Evolutionary conservation across 2,113 vertebrate species (phyloP), one percentile per base, ranked within the genome.

Genomic region (Odontophorus gujanensis): DNA sequence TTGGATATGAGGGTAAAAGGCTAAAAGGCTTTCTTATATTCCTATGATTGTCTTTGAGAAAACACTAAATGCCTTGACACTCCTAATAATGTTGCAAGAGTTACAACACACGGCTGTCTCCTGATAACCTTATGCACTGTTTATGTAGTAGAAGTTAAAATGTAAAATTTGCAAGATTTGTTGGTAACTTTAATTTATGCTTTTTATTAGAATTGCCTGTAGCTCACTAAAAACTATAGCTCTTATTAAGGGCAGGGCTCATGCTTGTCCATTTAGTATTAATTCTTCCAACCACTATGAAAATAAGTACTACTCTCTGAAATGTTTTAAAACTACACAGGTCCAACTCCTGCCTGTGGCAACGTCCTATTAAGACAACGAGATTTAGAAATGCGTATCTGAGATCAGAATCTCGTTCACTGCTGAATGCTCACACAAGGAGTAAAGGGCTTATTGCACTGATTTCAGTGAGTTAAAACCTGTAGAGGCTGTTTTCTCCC

Each of bases 321-420:
- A 30, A 72, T 28, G 32, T 42, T 14, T 63, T 55, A 62, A 76
- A 42, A 90, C 34, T 22, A 50, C 16, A 7, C 13, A 40, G 50
- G 79, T 85, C 75, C 78, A 89, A 85, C 67, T 50, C n/a, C 63
- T 71, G 81, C 59, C 81, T 87, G 58, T 63, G 87, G 71, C 87
- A 93, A 82, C 32, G 89, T 50, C 75, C 22, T 34, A 32, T 73
- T 62, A 76, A 87, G 20, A 55, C 66, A 66, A 69, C 34, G 63
- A 89, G n/a, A 69, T 59, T 73, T 57, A 87, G 74, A 74, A 91
- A 62, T 50, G 50, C 2, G 0, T 84, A 43, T 78, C 80, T 90
- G 62, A 62, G 83, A 77, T 81, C 83, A 91, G 71, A 69, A 42
- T 24, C 59, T 82, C 19, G 14, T 69, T 79, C 55, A n/a, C 5